Percentiles rank a stretch among this genome's conserved stretches.
Conservation (phyloP, 2,888 invertebrate genomes). For the Cosmorhoe ocellata region DNA sequence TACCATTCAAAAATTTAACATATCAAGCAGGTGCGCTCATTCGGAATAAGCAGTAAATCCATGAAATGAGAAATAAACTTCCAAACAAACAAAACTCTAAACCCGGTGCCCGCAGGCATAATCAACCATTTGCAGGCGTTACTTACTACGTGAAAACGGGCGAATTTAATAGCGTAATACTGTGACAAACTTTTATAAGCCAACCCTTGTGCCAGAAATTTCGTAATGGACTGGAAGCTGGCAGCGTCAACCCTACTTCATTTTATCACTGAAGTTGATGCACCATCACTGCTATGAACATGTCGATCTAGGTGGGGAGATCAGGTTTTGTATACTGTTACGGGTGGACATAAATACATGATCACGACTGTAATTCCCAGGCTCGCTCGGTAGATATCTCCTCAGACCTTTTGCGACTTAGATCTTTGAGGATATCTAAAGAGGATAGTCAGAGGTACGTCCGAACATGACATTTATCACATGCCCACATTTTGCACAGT, state of each 20-base stretch:
- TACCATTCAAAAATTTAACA: too few species aligned
- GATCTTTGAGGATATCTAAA: too few species aligned
- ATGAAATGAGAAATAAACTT: conserved; percentile 8
- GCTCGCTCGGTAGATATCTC: too few species aligned
- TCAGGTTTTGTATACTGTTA: too few species aligned
- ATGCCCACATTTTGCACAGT: too few species aligned
- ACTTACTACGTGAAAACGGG: conserved; percentile 15
- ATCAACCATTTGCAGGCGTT: conserved; percentile 18
- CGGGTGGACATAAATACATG: too few species aligned
- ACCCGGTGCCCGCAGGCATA: conserved; percentile 17
- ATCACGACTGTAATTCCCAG: too few species aligned
- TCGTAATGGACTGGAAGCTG: conserved; percentile 14
- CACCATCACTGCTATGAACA: not conserved
- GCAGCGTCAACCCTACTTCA: conserved; percentile 9
- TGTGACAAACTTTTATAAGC: conserved; percentile 27
- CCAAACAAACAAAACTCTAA: conserved; percentile 18
- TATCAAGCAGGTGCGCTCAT: conserved; percentile 2
- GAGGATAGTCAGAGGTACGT: too few species aligned
- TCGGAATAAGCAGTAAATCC: conserved; percentile 11
- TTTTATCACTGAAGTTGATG: conserved; percentile 17
- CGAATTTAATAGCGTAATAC: conserved; percentile 22
- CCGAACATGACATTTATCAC: too few species aligned
- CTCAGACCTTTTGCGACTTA: too few species aligned
- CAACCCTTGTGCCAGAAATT: conserved; percentile 17
- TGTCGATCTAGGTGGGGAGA: too few species aligned